Base-by-base conservation (phyloP, 2,113 vertebrate species). In the Neoarius graeffei region DNA sequence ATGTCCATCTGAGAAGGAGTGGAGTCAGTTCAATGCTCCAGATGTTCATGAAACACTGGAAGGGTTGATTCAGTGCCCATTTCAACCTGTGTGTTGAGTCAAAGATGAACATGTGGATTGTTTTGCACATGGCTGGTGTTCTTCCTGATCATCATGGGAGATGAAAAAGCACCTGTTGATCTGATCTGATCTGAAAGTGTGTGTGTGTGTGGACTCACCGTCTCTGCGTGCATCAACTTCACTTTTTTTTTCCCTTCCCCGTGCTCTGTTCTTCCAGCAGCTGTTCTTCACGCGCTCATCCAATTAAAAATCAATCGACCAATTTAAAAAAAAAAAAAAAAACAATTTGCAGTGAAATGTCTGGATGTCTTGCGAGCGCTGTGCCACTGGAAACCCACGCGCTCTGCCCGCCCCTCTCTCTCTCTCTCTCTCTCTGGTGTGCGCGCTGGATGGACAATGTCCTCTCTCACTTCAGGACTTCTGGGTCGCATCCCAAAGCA, bases 371-470 rank as follows among this genome's bases (percentile, higher is more conserved):
- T 35, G 69, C 35, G 69, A 48, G 69, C 56, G 86, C 83, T 69
- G 35, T 73, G 69, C 57, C 30, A 50, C 77, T 25, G 48, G 30
- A 66, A 56, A 81, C 71, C 85, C 85, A 87, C 88, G 85, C 90
- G 88, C 92, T 67, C 42, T 42, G 56, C 50, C 93, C 2, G 0
- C n/a, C 23, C n/a, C 66, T 11, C 27, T 7, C 64, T 27, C 17
- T 54, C 74, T 23, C 56, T 48, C 85, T 77, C 85, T 84, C 30
- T 77, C 77, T 35, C 7, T 42, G 86, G 73, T 5, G 71, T 20
- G 19, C 25, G 76, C 50, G 50, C 89, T 57, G 88, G 77, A 91
- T 57, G 88, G 77, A 91, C 88, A 90, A 91, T 90, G 86, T 88
- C 67, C 79, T 5, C 79, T 48, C 80, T 62, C 30, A 57, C 52